Evolutionary conservation across 2,797 vertebrate genomes (phyloP), one percentile per base, ranked within the genome.

Genomic region (Kryptolebias ocellatus): DNA sequence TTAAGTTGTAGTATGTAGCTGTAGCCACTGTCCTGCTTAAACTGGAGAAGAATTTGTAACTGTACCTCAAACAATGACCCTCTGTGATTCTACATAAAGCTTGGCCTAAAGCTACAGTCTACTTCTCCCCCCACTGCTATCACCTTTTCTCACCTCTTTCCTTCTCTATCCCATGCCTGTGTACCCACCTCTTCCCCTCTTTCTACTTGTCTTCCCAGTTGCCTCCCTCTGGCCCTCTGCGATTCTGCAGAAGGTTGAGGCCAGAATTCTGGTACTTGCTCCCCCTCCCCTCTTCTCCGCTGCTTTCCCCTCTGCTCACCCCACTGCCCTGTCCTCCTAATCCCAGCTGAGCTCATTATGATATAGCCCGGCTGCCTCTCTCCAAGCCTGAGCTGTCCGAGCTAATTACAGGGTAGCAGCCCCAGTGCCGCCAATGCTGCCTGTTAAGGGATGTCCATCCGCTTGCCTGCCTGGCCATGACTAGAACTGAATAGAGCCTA

Each of bases 311-410:
- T 94, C 95, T 95, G 95, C 94, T 95, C 95, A 93, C 95, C 95
- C 95, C 95, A 95, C 94, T 96, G 96, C 96, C 95, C 96, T 98
- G 97, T 98, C 97, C 97, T 98, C 95, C 96, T 98, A 98, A 98
- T 99, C 98, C 98, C 98, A 98, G 95, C 94, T 98, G 98, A 97
- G 96, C 98, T 98, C 98, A 98, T 99, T 99, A 99, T 96, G 95
- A 96, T 97, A 96, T 97, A 98, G 97, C 96, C 97, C 93, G 95
- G 93, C 96, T 97, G 96, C 97, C 95, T 94, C 95, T 96, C 94
- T 95, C 95, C 92, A 94, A 97, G 96, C 95, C 95, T 93, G 96
- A 96, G 96, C 96, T 98, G 97, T 98, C 97, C 94, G 94, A 96
- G 95, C 96, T 98, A 98, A 99, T 99, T 99, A 99, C 96, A 95